Percentiles rank a stretch among this genome's conserved stretches.
These are phyloP conservation scores for Urocynchramus pylzowi DNA, from an alignment of 2,113 vertebrate genomes.

Conservation along the genomic window DNA sequence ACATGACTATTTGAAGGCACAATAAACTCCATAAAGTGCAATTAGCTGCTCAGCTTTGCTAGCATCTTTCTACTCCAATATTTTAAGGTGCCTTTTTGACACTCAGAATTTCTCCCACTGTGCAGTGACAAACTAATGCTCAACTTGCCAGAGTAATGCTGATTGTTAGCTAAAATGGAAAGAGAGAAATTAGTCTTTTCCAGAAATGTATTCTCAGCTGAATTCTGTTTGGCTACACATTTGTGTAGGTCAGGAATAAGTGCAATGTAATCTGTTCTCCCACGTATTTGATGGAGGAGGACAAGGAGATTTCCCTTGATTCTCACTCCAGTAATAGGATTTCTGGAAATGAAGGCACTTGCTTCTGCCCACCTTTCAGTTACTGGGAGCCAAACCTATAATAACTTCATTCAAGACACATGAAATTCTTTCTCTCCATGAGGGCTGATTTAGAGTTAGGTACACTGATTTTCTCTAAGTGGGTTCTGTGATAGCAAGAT, in stretches of 20 bases:
- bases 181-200: background rate
- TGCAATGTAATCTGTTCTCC: background rate
- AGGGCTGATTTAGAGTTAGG: background rate
- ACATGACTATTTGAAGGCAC: constrained; percentile 45
- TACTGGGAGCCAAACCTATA: background rate
- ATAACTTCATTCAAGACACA: background rate
- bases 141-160: background rate
- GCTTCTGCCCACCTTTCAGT: background rate
- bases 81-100: constrained; percentile 4
- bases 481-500: background rate
- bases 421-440: background rate
- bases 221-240: background rate
- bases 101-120: background rate
- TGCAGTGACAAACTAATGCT: background rate
- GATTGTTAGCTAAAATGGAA: background rate
- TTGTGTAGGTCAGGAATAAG: background rate
- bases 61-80: background rate
- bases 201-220: background rate
- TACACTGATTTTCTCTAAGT: background rate
- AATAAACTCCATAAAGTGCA: constrained; percentile 45
- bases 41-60: constrained; percentile 36
- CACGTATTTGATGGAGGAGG: background rate
- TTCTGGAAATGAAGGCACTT: background rate
- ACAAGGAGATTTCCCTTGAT: background rate
- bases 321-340: background rate